These are phyloP conservation scores for Lepilemur ruficaudatus DNA, from an alignment of 2,797 vertebrate species.

Conservation along the genomic window DNA sequence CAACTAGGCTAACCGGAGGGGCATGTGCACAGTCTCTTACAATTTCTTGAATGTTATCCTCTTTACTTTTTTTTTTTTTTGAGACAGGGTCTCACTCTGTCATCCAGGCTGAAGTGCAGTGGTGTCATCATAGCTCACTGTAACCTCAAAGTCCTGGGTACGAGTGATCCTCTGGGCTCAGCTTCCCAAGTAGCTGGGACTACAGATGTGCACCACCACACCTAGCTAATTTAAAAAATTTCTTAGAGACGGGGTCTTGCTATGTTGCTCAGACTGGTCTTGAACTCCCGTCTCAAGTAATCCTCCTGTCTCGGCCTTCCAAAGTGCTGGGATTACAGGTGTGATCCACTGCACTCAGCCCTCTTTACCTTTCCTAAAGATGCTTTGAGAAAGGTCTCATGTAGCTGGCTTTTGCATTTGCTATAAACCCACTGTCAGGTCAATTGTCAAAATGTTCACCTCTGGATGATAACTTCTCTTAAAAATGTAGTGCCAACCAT, in stretches of 20 bases:
- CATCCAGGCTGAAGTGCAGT: background rate
- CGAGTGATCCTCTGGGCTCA: background rate
- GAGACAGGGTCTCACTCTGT: background rate
- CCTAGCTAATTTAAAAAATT: background rate
- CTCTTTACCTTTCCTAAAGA: background rate
- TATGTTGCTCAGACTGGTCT: background rate
- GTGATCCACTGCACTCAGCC: background rate
- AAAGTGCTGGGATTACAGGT: background rate
- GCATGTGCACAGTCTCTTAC: fast-evolving
- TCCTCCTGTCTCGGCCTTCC: background rate
- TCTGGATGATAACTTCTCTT: background rate
- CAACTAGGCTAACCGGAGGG: background rate
- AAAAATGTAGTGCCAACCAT: background rate
- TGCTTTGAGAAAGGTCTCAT: background rate
- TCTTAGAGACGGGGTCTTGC: background rate
- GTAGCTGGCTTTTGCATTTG: background rate
- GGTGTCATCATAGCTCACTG: background rate
- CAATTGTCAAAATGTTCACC: background rate
- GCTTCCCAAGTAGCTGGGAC: background rate
- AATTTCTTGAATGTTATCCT: fast-evolving
- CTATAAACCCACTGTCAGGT: background rate
- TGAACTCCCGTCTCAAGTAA: background rate
- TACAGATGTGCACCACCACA: too few relatives aligned
- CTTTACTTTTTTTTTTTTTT: background rate
- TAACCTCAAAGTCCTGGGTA: background rate